Percentiles rank a stretch among this genome's conserved stretches.
Conservation (phyloP, 2,888 invertebrate genomes). For the Heliconius aoede region DNA sequence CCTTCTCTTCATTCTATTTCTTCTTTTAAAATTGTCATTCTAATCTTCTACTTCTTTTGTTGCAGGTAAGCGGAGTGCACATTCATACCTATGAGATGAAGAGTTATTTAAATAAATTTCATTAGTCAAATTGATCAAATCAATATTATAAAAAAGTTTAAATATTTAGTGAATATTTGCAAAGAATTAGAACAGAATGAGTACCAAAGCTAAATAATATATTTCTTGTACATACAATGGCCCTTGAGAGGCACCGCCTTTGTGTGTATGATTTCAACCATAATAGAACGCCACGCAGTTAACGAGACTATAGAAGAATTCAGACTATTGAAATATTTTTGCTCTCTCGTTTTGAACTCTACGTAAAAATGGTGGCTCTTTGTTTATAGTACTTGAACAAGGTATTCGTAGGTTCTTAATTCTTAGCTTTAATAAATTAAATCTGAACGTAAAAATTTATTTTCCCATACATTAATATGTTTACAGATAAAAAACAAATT, state of each 20-base stretch:
- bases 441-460: neutral
- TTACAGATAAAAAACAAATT: neutral
- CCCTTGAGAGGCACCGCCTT: constrained; percentile 61
- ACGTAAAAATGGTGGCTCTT: constrained; percentile 31
- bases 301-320: constrained; percentile 36
- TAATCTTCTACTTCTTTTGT: constrained; percentile 60
- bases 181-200: constrained; percentile 13
- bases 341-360: no score
- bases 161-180: neutral
- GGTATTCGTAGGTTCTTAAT: constrained; percentile 4
- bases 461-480: neutral
- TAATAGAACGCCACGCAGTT: constrained; percentile 45
- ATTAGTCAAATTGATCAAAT: neutral
- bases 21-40: constrained; percentile 39
- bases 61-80: constrained; percentile 66
- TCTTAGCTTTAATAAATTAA: constrained; percentile 1
- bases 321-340: constrained; percentile 37
- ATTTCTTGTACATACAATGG: constrained; percentile 49
- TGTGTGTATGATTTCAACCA: constrained; percentile 50
- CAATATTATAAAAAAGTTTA: neutral
- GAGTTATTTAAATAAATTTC: neutral
- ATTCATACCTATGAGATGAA: neutral
- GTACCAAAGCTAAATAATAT: constrained; percentile 53
- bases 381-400: constrained; percentile 25
- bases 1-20: constrained; percentile 35